Percentiles rank a stretch among this genome's conserved stretches.
Conservation (phyloP, 1,140 invertebrate genomes). For the Drosophila malerkotliana region DNA sequence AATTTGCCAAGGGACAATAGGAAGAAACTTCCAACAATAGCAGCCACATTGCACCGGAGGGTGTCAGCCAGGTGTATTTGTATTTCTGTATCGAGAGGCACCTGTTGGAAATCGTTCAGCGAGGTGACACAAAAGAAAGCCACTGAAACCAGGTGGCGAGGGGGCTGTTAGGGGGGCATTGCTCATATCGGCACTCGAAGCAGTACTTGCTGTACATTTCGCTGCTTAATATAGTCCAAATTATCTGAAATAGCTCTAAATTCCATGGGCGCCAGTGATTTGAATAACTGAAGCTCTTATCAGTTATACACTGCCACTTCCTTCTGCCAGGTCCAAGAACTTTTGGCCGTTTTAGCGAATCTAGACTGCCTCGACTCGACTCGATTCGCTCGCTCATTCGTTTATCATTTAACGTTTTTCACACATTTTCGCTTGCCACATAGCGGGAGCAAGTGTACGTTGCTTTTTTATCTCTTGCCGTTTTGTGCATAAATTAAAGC, state of each 20-base stretch:
- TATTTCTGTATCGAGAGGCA: conserved; percentile 32
- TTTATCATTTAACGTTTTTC: conserved; percentile 73
- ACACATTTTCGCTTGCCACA: conserved; percentile 51
- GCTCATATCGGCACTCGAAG: conserved; percentile 51
- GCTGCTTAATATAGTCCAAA: conserved; percentile 4
- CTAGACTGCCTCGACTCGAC: not conserved
- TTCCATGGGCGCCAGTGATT: too few species aligned
- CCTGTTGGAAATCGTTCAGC: conserved; percentile 66
- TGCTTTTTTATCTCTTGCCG: conserved; percentile 26
- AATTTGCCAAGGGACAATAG: conserved; percentile 64
- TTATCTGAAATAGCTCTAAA: too few species aligned
- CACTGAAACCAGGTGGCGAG: conserved; percentile 34
- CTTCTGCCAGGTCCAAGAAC: too few species aligned
- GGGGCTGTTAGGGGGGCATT: conserved; percentile 8
- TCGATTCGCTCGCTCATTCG: conserved; percentile 26
- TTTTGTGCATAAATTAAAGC: conserved; percentile 57
- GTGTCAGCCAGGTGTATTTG: conserved; percentile 29
- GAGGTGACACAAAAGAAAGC: conserved; percentile 79
- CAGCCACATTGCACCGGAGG: conserved; percentile 15
- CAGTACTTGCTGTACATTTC: conserved; percentile 48
- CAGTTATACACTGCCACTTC: not conserved
- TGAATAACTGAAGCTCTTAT: too few species aligned
- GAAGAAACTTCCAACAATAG: conserved; percentile 26
- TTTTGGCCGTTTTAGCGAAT: too few species aligned
- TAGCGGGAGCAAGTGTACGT: conserved; percentile 25